phyloP scores from a whole-genome alignment of 2,888 invertebrate genomes.

The Yponomeuta malinellus region DNA sequence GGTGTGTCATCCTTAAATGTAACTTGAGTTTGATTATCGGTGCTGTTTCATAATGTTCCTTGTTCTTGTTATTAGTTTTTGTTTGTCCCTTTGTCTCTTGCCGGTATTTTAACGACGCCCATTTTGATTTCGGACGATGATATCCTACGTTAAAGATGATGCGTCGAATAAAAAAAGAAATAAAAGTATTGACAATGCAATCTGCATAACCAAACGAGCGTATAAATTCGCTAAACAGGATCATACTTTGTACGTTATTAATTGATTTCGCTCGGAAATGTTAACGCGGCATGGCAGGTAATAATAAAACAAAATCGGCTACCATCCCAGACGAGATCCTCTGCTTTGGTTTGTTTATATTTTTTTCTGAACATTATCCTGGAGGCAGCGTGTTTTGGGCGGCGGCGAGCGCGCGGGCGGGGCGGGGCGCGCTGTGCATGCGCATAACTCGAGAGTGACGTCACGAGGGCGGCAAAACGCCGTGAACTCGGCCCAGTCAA shows the following conservation, averaged over 20 bases:
- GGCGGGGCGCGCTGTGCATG: constrained; percentile 39
- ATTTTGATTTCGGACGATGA: neutral
- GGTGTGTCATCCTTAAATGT: constrained; percentile 1
- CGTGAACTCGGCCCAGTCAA: constrained; percentile 62
- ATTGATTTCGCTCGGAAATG: constrained; percentile 10
- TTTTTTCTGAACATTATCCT: constrained; percentile 66
- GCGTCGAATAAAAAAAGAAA: neutral
- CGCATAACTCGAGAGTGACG: constrained; percentile 67
- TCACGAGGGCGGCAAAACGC: constrained; percentile 62
- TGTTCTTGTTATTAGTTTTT: neutral
- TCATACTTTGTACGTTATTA: constrained; percentile 8
- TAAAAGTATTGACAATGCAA: neutral
- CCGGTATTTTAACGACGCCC: neutral
- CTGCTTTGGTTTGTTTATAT: constrained; percentile 50
- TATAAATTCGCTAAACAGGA: neutral
- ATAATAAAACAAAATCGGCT: constrained; percentile 30
- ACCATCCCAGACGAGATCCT: constrained; percentile 32
- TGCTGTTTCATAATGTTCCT: neutral
- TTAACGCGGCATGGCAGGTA: constrained; percentile 22
- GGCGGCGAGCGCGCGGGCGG: constrained; percentile 31
- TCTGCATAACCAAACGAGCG: neutral
- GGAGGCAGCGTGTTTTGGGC: constrained; percentile 53
- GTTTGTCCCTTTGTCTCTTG: neutral
- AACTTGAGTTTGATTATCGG: neutral
- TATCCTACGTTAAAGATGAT: neutral